These are phyloP conservation scores for Amyelois transitella DNA, from an alignment of 1,140 invertebrate species.

Conservation along the genomic window DNA sequence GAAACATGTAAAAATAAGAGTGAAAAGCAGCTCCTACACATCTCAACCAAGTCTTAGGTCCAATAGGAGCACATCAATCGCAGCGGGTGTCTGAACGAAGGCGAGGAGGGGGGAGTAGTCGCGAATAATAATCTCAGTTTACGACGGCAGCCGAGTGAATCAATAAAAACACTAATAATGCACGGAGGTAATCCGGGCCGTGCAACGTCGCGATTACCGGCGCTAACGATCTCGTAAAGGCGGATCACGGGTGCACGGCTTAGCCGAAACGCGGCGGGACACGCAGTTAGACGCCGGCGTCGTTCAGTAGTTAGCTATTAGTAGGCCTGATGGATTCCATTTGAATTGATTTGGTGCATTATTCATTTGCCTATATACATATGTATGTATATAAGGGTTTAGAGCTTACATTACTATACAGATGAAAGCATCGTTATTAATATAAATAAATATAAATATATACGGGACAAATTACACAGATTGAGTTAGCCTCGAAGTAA, in stretches of 20 bases:
- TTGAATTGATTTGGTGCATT: too few species aligned
- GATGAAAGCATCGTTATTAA: too few species aligned
- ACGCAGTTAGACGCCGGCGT: not conserved
- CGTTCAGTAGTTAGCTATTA: too few species aligned
- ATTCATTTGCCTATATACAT: too few species aligned
- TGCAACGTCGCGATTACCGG: conserved; percentile 67
- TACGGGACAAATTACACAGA: too few species aligned
- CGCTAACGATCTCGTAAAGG: conserved; percentile 71
- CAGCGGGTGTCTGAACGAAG: conserved; percentile 8
- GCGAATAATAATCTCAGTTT: conserved; percentile 73
- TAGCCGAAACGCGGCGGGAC: conserved; percentile 51
- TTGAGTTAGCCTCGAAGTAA: too few species aligned
- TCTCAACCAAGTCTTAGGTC: not conserved
- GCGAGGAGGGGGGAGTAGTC: conserved; percentile 31
- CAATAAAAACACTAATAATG: conserved; percentile 75
- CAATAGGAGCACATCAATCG: not conserved
- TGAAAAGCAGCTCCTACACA: too few species aligned
- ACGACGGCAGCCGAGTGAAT: conserved; percentile 70
- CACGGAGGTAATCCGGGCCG: conserved; percentile 67
- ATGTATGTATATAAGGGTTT: too few species aligned
- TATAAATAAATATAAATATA: too few species aligned
- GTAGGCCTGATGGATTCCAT: too few species aligned
- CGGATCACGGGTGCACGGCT: conserved; percentile 65
- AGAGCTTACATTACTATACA: too few species aligned
- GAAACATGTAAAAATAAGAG: too few species aligned